Conservation (phyloP, 2,113 vertebrate genomes). For the Globicephala melas region DNA sequence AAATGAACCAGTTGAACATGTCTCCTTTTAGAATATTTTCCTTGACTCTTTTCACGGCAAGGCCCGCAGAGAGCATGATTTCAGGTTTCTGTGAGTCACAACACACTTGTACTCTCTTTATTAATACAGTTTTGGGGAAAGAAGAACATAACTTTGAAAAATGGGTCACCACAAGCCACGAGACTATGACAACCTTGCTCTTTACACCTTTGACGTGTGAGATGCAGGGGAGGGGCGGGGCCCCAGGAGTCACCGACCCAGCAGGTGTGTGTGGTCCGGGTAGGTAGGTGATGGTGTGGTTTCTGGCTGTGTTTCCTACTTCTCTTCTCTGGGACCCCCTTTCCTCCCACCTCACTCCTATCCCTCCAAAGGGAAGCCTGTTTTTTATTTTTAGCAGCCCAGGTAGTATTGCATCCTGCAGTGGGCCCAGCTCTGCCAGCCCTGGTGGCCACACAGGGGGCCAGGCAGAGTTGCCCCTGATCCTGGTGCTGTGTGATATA, state of each 20-base stretch:
- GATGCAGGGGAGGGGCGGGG: not conserved
- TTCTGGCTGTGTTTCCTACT: not conserved
- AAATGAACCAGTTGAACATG: not conserved
- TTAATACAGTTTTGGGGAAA: not conserved
- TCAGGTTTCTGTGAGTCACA: not conserved
- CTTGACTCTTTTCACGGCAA: not conserved
- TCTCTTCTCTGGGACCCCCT: not conserved
- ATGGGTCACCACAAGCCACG: not conserved
- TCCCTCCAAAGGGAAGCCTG: not conserved
- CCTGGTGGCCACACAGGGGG: not conserved
- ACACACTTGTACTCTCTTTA: not conserved
- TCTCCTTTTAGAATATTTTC: not conserved
- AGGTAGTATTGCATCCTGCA: not conserved
- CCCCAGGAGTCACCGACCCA: not conserved
- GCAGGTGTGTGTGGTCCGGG: not conserved
- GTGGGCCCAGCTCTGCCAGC: no score
- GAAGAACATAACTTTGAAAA: not conserved
- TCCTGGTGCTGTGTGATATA: not conserved
- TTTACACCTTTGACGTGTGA: not conserved
- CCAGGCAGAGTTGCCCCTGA: not conserved
- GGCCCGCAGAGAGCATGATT: not conserved
- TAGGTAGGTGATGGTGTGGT: not conserved
- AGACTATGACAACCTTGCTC: not conserved
- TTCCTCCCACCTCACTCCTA: not conserved
- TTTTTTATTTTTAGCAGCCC: not conserved